Percentiles rank a stretch among this genome's conserved stretches.
Conservation (phyloP, 1,140 invertebrate genomes). For the Cotesia glomerata region DNA sequence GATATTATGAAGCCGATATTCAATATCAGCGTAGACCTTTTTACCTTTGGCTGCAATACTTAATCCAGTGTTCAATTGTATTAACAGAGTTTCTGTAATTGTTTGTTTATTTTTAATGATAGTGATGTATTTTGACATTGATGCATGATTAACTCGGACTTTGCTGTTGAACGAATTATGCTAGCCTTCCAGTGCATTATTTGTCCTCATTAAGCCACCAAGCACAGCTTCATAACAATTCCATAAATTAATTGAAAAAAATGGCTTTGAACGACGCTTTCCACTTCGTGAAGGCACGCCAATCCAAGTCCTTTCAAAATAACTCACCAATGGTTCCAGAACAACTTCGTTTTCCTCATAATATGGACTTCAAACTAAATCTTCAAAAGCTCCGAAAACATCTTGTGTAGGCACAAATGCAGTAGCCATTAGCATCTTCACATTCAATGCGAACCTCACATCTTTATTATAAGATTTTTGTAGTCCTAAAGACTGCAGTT, state of each 20-base stretch:
- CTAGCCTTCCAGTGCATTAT: conserved; percentile 23
- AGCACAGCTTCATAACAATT: conserved; percentile 12
- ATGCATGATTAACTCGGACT: background rate
- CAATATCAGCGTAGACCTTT: background rate
- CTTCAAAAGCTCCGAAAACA: background rate
- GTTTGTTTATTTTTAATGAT: conserved; percentile 2
- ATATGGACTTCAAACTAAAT: background rate
- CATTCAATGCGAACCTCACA: background rate
- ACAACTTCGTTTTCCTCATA: conserved; percentile 2
- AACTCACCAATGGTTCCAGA: background rate
- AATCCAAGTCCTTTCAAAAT: conserved; percentile 8
- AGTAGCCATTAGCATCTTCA: conserved; percentile 11
- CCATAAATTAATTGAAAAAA: background rate
- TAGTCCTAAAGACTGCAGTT: conserved; percentile 3
- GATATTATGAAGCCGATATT: background rate
- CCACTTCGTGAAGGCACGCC: background rate
- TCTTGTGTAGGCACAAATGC: conserved; percentile 1
- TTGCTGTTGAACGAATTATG: conserved; percentile 14
- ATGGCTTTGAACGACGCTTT: background rate
- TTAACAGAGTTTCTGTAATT: background rate
- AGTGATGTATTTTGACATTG: background rate
- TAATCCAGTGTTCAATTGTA: background rate
- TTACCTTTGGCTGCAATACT: background rate
- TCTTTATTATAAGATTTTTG: background rate
- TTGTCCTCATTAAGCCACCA: background rate